Evolutionary conservation across 1,140 invertebrate genomes (phyloP), one percentile per base, ranked within the genome.

Genomic region (Philopotamus ludificatus): DNA sequence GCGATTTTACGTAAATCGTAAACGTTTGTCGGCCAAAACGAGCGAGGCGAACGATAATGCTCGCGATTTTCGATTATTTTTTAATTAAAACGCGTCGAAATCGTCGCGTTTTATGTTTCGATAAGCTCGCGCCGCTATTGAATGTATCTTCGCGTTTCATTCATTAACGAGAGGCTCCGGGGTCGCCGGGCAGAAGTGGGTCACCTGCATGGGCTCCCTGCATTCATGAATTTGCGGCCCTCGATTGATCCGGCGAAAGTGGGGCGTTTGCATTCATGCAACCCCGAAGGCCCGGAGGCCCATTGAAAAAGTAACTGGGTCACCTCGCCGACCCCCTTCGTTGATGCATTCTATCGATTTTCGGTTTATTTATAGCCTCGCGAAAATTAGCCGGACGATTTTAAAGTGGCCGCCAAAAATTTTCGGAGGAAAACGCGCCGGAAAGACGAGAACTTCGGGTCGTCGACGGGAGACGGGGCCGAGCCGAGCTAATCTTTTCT

Each of bases 271-370:
- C 59, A 58, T 50, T 55, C 65, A 63, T 67, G 60, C 65, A 54
- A 34, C 9, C 9, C 10, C n/a, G n/a, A n/a, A n/a, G n/a, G n/a
- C n/a, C n/a, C n/a, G n/a, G 20, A 12, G 41, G 23, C 60, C 66
- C 54, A 67, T 62, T 62, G 60, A 62, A 62, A 62, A 62, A 62
- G 25, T 41, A 62, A 62, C 18, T 62, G 49, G 60, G 60, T 62
- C 60, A 62, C 34, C 18, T 25, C 23, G 23, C 20, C 47, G 23
- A 21, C 23, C 10, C 59, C 59, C 57, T 60, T 9, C 34, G 28
- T 34, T 34, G 3, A 34, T 34, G 4, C 28, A 34, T 34, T 34
- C 51, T 25, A 54, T 54, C 51, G 45, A 25, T 34, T 26, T 20
- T 54, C 41, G 28, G 51, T 54, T 54, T 54, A 54, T 54, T 54